Conservation (phyloP, 2,888 invertebrate genomes). For the Nephrotoma appendiculata region DNA sequence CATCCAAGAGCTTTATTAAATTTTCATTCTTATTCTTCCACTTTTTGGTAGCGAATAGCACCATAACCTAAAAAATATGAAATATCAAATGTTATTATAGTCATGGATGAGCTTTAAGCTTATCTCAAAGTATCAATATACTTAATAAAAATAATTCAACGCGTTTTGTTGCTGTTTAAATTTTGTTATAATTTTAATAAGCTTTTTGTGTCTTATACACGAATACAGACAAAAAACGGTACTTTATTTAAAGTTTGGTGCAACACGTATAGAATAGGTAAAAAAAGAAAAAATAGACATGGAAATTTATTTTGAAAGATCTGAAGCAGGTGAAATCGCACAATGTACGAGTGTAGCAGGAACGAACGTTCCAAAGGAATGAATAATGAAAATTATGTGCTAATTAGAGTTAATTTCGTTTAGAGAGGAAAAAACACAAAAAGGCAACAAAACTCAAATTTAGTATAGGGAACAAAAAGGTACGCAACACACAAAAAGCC, state of each 20-base stretch:
- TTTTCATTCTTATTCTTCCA: neutral
- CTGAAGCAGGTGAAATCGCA: neutral
- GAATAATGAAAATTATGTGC: neutral
- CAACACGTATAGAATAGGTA: neutral
- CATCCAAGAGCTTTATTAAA: neutral
- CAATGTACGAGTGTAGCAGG: no score
- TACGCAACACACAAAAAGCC: neutral
- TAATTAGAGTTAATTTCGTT: neutral
- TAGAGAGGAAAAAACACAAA: neutral
- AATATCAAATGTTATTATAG: neutral
- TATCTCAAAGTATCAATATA: neutral
- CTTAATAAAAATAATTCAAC: neutral
- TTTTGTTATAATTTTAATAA: neutral
- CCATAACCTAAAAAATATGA: neutral
- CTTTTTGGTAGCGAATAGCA: neutral
- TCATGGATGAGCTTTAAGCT: neutral
- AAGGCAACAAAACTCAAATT: neutral
- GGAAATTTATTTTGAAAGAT: neutral
- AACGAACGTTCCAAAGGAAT: neutral
- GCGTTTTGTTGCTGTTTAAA: neutral
- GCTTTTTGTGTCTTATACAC: neutral
- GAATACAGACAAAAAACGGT: neutral
- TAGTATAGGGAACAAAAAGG: neutral
- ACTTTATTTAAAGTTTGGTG: neutral
- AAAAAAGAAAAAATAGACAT: neutral